These are phyloP conservation scores for Tringa solitaria DNA, from an alignment of 2,113 vertebrate species.

Conservation along the genomic window DNA sequence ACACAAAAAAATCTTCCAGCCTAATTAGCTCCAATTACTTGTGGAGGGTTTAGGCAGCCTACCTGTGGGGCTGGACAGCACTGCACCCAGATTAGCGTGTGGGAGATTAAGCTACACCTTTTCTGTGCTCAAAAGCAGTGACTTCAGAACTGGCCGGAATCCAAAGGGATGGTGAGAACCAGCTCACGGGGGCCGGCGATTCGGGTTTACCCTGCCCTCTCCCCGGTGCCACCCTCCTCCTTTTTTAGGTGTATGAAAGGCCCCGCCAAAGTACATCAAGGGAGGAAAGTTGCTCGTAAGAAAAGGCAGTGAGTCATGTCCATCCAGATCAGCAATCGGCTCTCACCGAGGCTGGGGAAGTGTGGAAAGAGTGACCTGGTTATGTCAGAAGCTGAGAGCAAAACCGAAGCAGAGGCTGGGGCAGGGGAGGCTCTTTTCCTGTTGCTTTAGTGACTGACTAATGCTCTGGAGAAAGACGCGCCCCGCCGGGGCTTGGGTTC, in stretches of 20 bases:
- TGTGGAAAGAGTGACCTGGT: constrained; percentile 63
- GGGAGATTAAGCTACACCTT: background rate
- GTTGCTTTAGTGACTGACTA: background rate
- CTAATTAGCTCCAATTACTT: constrained; percentile 30
- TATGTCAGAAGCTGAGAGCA: constrained; percentile 32
- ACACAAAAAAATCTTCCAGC: background rate
- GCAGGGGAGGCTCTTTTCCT: background rate
- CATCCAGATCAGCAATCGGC: background rate
- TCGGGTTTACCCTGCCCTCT: background rate
- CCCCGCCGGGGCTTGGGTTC: background rate
- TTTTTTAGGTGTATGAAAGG: background rate
- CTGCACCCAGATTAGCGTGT: background rate
- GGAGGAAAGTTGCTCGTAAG: background rate
- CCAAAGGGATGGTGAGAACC: background rate
- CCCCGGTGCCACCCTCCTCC: constrained; percentile 16
- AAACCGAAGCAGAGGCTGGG: background rate
- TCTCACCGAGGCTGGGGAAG: background rate
- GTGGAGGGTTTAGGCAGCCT: background rate
- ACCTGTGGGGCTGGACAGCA: background rate
- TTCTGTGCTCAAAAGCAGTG: background rate
- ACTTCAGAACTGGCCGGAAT: background rate
- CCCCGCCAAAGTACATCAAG: background rate
- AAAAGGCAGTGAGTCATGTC: constrained; percentile 20
- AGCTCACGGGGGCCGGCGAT: background rate
- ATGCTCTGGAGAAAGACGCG: background rate